Conservation (phyloP, 2,113 vertebrate genomes). For the Morone saxatilis region DNA sequence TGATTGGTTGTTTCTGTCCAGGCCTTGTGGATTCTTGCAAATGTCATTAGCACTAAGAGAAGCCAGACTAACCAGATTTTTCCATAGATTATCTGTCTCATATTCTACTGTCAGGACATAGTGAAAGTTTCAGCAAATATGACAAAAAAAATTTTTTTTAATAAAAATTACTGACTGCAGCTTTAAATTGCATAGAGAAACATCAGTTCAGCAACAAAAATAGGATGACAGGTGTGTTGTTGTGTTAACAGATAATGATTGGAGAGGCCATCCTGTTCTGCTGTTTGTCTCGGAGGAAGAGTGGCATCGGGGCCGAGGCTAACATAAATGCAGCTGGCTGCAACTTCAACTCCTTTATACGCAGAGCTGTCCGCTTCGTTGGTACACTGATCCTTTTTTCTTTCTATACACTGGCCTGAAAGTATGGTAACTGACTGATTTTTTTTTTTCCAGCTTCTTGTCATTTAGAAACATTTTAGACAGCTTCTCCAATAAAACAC, state of each 20-base stretch:
- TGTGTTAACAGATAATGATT: slow-evolving; percentile 91
- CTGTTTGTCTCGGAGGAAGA: slow-evolving; percentile 91
- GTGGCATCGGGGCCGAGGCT: slow-evolving; percentile 88
- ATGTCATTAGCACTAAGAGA: too few species aligned
- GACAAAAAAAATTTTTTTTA: too few species aligned
- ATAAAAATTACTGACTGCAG: too few species aligned
- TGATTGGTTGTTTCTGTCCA: too few species aligned
- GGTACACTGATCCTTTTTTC: slow-evolving; percentile 79
- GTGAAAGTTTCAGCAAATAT: too few species aligned
- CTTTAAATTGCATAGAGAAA: too few species aligned
- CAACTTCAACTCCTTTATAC: slow-evolving; percentile 99
- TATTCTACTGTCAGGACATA: too few species aligned
- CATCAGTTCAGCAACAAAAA: too few species aligned
- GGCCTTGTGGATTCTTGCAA: too few species aligned
- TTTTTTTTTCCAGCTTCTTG: neutral
- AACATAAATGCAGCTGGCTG: slow-evolving; percentile 98
- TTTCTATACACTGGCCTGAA: neutral
- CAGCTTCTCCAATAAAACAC: neutral
- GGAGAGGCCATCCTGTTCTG: slow-evolving; percentile 98
- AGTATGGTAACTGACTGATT: neutral
- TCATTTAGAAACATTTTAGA: neutral
- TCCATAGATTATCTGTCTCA: too few species aligned
- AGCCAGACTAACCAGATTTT: too few species aligned
- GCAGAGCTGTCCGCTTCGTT: slow-evolving; percentile 96
- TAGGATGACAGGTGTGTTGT: neutral